phyloP scores from a whole-genome alignment of 2,888 invertebrate species.

The Zele albiditarsus region DNA sequence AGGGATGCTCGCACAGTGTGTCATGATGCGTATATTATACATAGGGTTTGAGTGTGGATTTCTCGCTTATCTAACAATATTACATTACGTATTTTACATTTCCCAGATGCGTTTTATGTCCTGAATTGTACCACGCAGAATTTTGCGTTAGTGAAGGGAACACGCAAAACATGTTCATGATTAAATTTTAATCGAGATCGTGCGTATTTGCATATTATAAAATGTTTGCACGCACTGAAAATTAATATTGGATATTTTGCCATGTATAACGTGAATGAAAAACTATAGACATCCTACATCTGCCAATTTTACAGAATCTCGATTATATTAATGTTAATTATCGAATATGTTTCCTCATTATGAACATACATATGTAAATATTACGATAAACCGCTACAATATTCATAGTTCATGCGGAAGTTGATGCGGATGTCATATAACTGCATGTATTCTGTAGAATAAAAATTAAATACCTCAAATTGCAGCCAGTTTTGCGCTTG shows the following conservation, averaged over 20 bases:
- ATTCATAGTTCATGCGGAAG: too few relatives aligned
- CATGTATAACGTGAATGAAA: background rate
- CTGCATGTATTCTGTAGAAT: too few relatives aligned
- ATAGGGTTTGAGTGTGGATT: background rate
- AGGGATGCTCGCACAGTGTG: background rate
- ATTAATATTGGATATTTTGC: constrained; percentile 39
- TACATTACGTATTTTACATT: constrained; percentile 55
- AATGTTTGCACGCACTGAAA: constrained; percentile 49
- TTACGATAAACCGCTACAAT: too few relatives aligned
- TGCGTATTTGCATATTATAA: constrained; percentile 54
- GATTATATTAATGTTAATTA: constrained; percentile 7
- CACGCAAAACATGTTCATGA: constrained; percentile 37
- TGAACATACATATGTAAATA: background rate
- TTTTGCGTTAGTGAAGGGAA: constrained; percentile 41
- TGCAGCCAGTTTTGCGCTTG: too few relatives aligned
- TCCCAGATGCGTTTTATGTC: constrained; percentile 56
- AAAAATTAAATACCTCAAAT: too few relatives aligned
- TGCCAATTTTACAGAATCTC: background rate
- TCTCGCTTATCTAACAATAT: constrained; percentile 49
- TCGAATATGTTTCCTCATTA: background rate
- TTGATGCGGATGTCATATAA: too few relatives aligned
- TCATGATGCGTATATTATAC: background rate
- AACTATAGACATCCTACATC: background rate
- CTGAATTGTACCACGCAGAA: constrained; percentile 43
- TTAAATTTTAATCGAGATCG: constrained; percentile 56